Conservation (phyloP, 2,113 vertebrate species). For the Lipotes vexillifer region DNA sequence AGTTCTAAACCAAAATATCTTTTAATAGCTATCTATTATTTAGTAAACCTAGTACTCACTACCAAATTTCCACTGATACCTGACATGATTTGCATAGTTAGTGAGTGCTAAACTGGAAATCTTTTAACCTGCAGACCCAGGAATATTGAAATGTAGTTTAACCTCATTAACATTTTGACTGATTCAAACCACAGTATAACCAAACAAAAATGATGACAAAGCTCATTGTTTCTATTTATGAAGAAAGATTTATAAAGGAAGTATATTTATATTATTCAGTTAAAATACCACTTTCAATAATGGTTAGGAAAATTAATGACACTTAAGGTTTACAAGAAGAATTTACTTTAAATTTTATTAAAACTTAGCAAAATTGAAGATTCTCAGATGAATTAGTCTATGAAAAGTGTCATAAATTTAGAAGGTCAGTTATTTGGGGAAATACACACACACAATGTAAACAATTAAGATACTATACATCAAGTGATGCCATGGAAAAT, state of each 20-base stretch:
- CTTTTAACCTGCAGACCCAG: not conserved
- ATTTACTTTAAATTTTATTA: not conserved
- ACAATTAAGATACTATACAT: not conserved
- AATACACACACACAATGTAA: not conserved
- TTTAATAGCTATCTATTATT: not conserved
- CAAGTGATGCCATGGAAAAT: not conserved
- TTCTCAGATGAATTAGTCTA: not conserved
- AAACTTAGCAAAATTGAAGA: not conserved
- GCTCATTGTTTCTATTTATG: not conserved
- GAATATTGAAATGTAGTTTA: not conserved
- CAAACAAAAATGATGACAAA: not conserved
- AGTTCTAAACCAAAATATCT: constrained; percentile 20
- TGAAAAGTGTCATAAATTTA: not conserved
- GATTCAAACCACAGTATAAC: not conserved
- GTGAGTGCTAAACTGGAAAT: constrained; percentile 11
- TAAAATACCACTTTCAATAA: not conserved
- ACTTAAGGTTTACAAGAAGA: not conserved
- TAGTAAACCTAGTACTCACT: not conserved
- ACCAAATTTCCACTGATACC: not conserved
- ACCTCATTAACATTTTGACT: not conserved
- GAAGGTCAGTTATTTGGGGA: not conserved
- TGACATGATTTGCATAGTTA: not conserved
- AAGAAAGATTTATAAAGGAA: not conserved
- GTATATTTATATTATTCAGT: not conserved
- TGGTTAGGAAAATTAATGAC: not conserved